phyloP scores from a whole-genome alignment of 2,113 vertebrate genomes.

The Crocuta crocuta region DNA sequence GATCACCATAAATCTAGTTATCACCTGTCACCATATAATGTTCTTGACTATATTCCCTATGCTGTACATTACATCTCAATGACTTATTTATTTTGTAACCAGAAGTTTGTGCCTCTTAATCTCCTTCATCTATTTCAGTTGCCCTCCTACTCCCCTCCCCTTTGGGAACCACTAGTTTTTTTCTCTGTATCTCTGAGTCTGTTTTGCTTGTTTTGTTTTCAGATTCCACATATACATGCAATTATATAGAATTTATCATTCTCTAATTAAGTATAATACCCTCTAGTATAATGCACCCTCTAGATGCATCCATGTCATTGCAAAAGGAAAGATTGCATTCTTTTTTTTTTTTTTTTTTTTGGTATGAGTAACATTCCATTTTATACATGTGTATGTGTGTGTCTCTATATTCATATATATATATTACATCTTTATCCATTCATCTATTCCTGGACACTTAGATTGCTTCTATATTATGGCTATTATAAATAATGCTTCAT shows the following conservation, averaged over 20 bases:
- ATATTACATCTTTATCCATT: background rate
- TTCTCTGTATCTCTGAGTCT: background rate
- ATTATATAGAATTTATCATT: background rate
- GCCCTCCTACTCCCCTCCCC: background rate
- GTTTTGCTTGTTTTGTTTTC: background rate
- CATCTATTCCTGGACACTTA: background rate
- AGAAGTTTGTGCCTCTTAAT: background rate
- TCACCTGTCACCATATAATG: background rate
- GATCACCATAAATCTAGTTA: background rate
- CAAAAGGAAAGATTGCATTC: background rate
- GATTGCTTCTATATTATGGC: background rate
- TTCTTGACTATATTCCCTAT: background rate
- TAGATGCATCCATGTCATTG: background rate
- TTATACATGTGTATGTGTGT: background rate
- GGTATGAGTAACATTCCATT: background rate
- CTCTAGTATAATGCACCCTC: background rate
- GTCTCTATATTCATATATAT: background rate
- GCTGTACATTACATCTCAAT: background rate
- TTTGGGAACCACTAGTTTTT: background rate
- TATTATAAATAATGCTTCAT: background rate
- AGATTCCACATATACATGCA: background rate
- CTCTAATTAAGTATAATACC: background rate
- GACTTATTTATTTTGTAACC: background rate
- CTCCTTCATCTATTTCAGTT: background rate
- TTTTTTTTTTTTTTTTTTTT: background rate